phyloP scores from a whole-genome alignment of 2,113 vertebrate species.

The Phrynocephalus versicolor region DNA sequence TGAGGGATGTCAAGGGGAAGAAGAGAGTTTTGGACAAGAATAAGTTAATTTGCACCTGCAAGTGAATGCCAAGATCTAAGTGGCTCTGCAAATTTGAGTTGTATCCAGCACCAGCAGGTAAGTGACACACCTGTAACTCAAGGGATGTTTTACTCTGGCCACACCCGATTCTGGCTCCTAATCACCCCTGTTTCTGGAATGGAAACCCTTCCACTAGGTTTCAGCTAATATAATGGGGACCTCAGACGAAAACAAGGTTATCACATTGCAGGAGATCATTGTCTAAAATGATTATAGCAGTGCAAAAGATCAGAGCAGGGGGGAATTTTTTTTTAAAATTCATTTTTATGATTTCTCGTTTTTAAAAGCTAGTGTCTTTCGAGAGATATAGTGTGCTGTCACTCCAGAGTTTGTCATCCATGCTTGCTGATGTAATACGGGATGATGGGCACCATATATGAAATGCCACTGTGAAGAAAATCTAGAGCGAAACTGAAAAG shows the following conservation, averaged over 20 bases:
- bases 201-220: too few relatives aligned
- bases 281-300: background rate
- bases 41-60: background rate
- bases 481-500: conserved; percentile 49
- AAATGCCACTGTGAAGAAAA: conserved; percentile 55
- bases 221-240: too few relatives aligned
- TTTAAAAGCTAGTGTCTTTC: background rate
- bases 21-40: background rate
- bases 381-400: conserved; percentile 42
- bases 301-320: background rate
- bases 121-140: too few relatives aligned
- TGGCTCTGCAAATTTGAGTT: too few relatives aligned
- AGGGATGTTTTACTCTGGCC: too few relatives aligned
- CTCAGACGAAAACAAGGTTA: background rate
- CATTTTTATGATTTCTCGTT: too few relatives aligned
- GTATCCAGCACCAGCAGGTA: too few relatives aligned
- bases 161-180: too few relatives aligned
- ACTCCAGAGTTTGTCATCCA: conserved; percentile 60
- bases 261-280: background rate
- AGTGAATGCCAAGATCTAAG: too few relatives aligned
- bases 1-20: background rate
- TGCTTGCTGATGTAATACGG: conserved; percentile 37
- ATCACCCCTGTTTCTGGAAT: too few relatives aligned
- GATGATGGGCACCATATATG: conserved; percentile 62
- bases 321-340: too few relatives aligned